Conservation (phyloP, 2,888 invertebrate species). For the Lasius fuliginosus region DNA sequence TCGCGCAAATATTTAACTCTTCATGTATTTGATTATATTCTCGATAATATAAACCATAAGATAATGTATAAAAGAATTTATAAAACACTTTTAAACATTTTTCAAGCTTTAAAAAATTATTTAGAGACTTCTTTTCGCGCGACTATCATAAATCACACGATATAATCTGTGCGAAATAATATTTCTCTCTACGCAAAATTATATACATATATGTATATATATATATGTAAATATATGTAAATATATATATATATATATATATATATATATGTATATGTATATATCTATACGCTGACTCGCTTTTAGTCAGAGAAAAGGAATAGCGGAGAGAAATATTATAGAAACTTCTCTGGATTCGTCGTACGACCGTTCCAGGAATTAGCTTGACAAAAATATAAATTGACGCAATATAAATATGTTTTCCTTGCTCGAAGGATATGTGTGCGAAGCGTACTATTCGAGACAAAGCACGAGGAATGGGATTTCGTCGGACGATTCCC, state of each 20-base stretch:
- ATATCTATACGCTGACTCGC: too few relatives aligned
- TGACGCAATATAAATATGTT: too few relatives aligned
- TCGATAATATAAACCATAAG: slow-evolving; percentile 1
- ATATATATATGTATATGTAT: background rate
- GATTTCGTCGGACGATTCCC: too few relatives aligned
- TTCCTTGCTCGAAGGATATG: too few relatives aligned
- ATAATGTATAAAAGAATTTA: background rate
- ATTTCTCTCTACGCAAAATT: background rate
- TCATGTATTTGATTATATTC: background rate
- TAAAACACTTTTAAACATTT: slow-evolving; percentile 2
- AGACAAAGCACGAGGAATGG: too few relatives aligned
- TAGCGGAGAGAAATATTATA: too few relatives aligned
- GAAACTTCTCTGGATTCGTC: too few relatives aligned
- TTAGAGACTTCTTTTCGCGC: background rate
- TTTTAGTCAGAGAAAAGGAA: too few relatives aligned
- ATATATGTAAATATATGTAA: too few relatives aligned
- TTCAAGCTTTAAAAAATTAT: background rate
- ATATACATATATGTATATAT: background rate
- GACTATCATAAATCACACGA: background rate
- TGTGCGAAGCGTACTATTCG: too few relatives aligned
- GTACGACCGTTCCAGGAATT: too few relatives aligned
- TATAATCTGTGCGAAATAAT: background rate
- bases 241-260: background rate
- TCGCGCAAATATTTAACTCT: background rate
- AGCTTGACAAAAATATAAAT: too few relatives aligned